Evolutionary conservation across 2,888 invertebrate genomes (phyloP).

Genomic region (Caenorhabditis sp.): DNA sequence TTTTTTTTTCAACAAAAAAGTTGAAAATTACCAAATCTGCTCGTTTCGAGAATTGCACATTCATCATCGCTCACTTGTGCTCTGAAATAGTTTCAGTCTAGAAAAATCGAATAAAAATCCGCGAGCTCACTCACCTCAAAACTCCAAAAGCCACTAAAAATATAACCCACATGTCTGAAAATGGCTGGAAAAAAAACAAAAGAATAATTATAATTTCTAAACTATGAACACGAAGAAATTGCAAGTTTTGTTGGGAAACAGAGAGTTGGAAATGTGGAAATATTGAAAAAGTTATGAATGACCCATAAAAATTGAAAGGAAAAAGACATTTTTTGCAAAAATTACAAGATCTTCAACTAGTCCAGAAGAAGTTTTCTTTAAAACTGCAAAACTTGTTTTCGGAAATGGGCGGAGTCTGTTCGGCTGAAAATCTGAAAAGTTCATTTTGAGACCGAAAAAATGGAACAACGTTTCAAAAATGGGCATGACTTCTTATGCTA

Average conservation of each 20-base stretch:
- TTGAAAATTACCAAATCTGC: neutral
- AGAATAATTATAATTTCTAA: no score
- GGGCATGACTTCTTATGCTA: no score
- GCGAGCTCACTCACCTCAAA: neutral
- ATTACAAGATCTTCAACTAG: no score
- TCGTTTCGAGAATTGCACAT: neutral
- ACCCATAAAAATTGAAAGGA: neutral
- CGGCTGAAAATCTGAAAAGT: neutral
- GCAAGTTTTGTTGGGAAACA: no score
- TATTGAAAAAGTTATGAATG: neutral
- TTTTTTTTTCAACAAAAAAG: neutral
- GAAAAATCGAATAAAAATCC: neutral
- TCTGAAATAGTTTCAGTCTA: no score
- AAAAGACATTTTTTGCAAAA: neutral
- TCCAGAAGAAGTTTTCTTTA: no score
- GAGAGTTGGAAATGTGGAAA: neutral
- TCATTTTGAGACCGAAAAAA: neutral
- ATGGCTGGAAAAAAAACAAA: neutral
- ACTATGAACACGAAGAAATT: no score
- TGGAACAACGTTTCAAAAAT: neutral
- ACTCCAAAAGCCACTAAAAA: neutral
- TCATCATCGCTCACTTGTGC: neutral
- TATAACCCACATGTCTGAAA: neutral
- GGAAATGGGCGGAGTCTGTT: constrained; percentile 1
- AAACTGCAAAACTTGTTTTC: no score